Conservation (phyloP, 2,888 invertebrate species). For the Lasioglossum leucozonium region DNA sequence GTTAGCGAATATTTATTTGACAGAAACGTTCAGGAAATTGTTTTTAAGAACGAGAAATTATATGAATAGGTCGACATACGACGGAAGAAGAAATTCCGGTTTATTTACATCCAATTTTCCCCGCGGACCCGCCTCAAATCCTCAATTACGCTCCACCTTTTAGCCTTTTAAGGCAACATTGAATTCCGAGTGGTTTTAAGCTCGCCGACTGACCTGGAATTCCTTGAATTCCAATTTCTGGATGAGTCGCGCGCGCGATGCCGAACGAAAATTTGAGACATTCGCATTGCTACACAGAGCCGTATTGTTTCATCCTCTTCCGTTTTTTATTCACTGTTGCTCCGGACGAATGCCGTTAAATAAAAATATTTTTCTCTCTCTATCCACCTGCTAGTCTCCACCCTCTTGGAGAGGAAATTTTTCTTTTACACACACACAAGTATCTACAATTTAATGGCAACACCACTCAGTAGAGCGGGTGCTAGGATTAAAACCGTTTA, state of each 20-base stretch:
- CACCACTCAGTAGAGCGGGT: no score
- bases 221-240: conserved; percentile 8
- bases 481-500: background rate
- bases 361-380: no score
- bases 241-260: background rate
- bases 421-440: no score
- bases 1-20: background rate
- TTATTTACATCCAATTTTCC: conserved; percentile 28
- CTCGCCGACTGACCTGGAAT: background rate
- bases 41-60: background rate
- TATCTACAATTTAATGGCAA: no score
- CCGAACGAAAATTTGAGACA: background rate
- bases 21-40: background rate
- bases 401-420: no score
- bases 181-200: conserved; percentile 5
- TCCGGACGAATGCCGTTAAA: no score
- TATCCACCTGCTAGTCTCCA: no score
- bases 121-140: background rate
- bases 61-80: background rate
- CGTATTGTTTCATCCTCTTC: background rate
- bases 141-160: conserved; percentile 4
- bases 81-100: conserved; percentile 2
- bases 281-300: background rate
- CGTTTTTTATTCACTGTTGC: background rate
- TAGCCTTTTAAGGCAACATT: background rate